Evolutionary conservation across 1,140 invertebrate species (phyloP).

Genomic region (Drosophila nannoptera): DNA sequence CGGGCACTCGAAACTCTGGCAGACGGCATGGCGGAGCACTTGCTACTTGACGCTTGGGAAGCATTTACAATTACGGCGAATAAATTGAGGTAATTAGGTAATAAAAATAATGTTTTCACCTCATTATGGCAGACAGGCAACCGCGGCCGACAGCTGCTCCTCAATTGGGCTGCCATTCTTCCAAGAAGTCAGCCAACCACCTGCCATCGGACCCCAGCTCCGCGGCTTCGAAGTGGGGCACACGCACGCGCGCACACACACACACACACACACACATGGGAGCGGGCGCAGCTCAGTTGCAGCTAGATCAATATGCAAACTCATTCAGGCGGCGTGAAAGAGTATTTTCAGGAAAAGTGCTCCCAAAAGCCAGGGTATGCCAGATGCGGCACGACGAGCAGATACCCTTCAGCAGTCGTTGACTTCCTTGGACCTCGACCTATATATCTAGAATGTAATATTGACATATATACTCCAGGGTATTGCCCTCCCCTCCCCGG

Average conservation of each 20-base stretch:
- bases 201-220: constrained; percentile 14
- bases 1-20: constrained; percentile 10
- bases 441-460: no score
- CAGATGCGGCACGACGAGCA: not conserved
- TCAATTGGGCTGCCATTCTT: constrained; percentile 38
- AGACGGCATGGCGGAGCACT: constrained; percentile 60
- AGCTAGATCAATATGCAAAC: constrained; percentile 36
- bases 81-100: constrained; percentile 78
- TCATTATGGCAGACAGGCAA: constrained; percentile 48
- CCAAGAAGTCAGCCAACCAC: constrained; percentile 46
- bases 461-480: not conserved
- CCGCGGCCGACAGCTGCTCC: constrained; percentile 40
- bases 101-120: constrained; percentile 78
- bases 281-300: constrained; percentile 13
- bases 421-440: no score
- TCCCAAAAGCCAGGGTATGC: not conserved
- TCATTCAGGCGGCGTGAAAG: constrained; percentile 14
- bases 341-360: constrained; percentile 17
- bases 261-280: not conserved
- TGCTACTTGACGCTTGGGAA: constrained; percentile 31
- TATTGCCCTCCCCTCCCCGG: not conserved
- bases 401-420: not conserved
- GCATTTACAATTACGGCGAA: constrained; percentile 66
- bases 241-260: constrained; percentile 8
- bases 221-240: constrained; percentile 20